These are phyloP conservation scores for Pangasianodon hypophthalmus DNA, from an alignment of 2,113 vertebrate species.

Conservation along the genomic window DNA sequence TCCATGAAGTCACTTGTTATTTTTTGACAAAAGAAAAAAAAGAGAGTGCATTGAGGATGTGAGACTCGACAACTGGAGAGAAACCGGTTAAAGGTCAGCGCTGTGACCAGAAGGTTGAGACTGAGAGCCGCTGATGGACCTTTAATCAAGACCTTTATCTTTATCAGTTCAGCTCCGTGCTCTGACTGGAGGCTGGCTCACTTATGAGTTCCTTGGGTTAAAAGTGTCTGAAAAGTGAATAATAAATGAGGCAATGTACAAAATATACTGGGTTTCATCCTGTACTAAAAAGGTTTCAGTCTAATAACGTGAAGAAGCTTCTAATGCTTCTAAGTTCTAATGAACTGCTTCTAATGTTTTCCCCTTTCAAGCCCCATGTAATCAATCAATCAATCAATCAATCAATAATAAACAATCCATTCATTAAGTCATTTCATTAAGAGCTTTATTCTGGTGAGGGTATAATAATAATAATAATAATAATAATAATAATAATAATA, in stretches of 20 bases:
- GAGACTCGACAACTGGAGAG: background rate
- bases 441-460: background rate
- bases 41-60: no score
- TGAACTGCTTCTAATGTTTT: background rate
- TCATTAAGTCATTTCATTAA: background rate
- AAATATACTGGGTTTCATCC: background rate
- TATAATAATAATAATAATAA: no score
- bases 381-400: background rate
- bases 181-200: background rate
- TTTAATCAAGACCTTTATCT: background rate
- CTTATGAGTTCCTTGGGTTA: background rate
- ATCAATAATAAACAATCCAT: background rate
- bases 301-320: no score
- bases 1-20: constrained; percentile 52
- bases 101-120: background rate
- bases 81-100: background rate
- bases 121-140: background rate
- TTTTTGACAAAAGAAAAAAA: constrained; percentile 10
- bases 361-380: background rate
- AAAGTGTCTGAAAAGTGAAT: background rate
- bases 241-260: background rate
- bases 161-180: background rate
- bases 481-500: no score
- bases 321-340: no score
- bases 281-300: background rate